Conservation (phyloP, 2,797 vertebrate genomes). For the Phyllotis vaccarum region DNA sequence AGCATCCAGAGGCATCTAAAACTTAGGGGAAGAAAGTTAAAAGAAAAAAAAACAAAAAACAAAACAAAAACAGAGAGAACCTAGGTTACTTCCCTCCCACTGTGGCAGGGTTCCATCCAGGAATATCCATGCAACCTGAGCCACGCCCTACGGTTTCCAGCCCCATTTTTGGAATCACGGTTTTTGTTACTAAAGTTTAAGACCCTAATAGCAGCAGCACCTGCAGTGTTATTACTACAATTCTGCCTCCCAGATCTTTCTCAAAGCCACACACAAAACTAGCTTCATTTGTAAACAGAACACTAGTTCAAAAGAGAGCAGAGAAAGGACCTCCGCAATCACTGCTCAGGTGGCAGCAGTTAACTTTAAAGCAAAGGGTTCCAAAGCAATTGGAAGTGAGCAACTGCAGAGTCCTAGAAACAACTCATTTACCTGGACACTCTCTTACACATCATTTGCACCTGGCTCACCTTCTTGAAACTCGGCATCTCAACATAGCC, state of each 20-base stretch:
- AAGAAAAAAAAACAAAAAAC: conserved; percentile 64
- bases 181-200: conserved; percentile 61
- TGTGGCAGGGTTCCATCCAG: conserved; percentile 53
- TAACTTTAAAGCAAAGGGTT: conserved; percentile 60
- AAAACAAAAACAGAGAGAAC: conserved; percentile 66
- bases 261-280: conserved; percentile 64
- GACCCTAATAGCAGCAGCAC: conserved; percentile 51
- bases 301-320: conserved; percentile 63
- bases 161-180: conserved; percentile 60
- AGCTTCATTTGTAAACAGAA: conserved; percentile 63
- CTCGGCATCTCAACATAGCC: neutral
- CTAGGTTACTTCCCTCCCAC: conserved; percentile 81
- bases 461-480: neutral
- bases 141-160: conserved; percentile 41
- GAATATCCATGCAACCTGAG: conserved; percentile 60
- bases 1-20: conserved; percentile 91
- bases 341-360: conserved; percentile 62
- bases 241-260: conserved; percentile 65
- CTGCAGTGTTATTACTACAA: conserved; percentile 71
- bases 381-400: conserved; percentile 48
- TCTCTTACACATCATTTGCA: neutral
- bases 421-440: conserved; percentile 16
- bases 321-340: conserved; percentile 18
- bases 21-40: conserved; percentile 85
- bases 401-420: neutral